Base-by-base conservation (phyloP, 2,797 vertebrate species). In the Aplochiton taeniatus region DNA sequence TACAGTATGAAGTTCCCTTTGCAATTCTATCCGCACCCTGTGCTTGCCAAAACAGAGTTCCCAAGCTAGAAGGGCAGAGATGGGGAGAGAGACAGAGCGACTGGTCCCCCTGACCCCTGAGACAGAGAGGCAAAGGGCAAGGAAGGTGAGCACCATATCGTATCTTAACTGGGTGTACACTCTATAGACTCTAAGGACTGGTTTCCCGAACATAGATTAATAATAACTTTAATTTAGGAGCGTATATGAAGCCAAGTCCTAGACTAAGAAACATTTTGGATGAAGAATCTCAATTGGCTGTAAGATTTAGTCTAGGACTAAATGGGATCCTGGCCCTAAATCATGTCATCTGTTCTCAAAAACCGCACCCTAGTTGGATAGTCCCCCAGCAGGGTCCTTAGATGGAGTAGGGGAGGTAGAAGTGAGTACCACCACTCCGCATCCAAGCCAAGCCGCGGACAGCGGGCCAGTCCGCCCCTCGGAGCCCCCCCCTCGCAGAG, bases 141-240 rank as follows among this genome's bases (percentile, higher is more conserved):
- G 63, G 70, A 50, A 80, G 77, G 80, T 77, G 75, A 80, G 75
- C 53, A 49, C 4, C 17, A 9, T 52, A 9, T 43, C 53, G 19
- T 60, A 53, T 8, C 11, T 50, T 10, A 59, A 8, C 11, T 43
- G 57, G 17, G 51, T 62, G 54, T 48, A 11, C 11, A 48, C 0
- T 7, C 8, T 31, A 31, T 6, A 31, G 31, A 31, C 31, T 31
- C 2, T 31, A 31, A n/a, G n/a, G n/a, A n/a, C n/a, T n/a, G n/a
- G n/a, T n/a, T n/a, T n/a, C n/a, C n/a, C n/a, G n/a, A n/a, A n/a
- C n/a, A n/a, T n/a, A n/a, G n/a, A n/a, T n/a, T n/a, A n/a, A n/a
- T n/a, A n/a, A n/a, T n/a, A n/a, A n/a, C n/a, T n/a, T n/a, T n/a
- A n/a, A n/a, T n/a, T n/a, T n/a, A n/a, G n/a, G n/a, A n/a, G n/a